Percentiles rank a stretch among this genome's conserved stretches.
These are phyloP conservation scores for Phyto melanocephala DNA, from an alignment of 2,888 invertebrate genomes.

Conservation along the genomic window DNA sequence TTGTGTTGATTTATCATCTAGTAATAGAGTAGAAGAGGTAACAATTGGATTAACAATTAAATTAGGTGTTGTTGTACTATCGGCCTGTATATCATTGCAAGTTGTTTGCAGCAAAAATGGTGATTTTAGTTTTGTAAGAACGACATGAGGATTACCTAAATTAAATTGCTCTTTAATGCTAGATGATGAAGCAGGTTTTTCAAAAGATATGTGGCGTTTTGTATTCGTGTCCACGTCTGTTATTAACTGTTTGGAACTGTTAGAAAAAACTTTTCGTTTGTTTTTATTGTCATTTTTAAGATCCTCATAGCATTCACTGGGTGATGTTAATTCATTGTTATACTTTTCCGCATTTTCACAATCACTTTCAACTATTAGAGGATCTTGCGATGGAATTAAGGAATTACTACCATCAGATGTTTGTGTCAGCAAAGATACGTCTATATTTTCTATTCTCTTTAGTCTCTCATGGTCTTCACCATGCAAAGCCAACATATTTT, in stretches of 20 bases:
- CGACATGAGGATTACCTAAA: constrained; percentile 49
- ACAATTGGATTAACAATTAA: constrained; percentile 18
- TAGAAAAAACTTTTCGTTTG: neutral
- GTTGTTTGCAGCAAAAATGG: neutral
- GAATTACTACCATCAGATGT: neutral
- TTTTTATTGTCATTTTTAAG: neutral
- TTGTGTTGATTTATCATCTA: constrained; percentile 7
- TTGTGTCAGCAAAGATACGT: constrained; percentile 6
- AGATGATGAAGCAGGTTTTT: neutral
- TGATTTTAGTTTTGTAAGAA: constrained; percentile 35
- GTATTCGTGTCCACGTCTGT: neutral
- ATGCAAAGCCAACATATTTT: constrained; percentile 15
- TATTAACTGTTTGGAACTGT: neutral
- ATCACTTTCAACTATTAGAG: neutral
- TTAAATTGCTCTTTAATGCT: constrained; percentile 12
- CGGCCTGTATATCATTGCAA: constrained; percentile 15
- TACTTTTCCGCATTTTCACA: neutral
- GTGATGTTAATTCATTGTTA: neutral
- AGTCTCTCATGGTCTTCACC: neutral
- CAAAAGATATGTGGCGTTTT: constrained; percentile 9
- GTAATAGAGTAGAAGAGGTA: constrained; percentile 32
- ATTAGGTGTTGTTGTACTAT: constrained; percentile 18
- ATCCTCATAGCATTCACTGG: neutral
- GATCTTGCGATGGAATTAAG: neutral
- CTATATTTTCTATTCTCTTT: neutral